Evolutionary conservation across 2,888 invertebrate species (phyloP).

Genomic region (Malacosoma neustria): DNA sequence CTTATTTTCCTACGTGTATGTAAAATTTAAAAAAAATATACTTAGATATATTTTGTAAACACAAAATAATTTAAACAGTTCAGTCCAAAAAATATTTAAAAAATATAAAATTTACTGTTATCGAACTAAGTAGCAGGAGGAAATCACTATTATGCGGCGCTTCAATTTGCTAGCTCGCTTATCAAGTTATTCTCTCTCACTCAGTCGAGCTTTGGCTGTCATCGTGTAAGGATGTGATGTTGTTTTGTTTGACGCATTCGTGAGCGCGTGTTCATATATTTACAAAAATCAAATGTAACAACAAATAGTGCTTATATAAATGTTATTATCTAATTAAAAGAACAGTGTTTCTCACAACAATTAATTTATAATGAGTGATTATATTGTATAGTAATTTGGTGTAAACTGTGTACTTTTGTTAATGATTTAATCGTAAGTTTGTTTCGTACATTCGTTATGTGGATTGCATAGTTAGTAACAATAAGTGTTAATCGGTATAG

Average conservation of each 20-base stretch:
- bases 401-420: background rate
- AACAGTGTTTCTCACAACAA: background rate
- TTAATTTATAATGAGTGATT: background rate
- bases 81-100: too few species aligned
- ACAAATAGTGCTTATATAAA: conserved; percentile 17
- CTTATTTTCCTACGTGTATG: too few species aligned
- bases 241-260: conserved; percentile 14
- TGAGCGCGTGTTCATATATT: conserved; percentile 39
- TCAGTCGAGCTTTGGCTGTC: conserved; percentile 37
- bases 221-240: conserved; percentile 13
- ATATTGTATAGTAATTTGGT: background rate
- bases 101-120: too few species aligned
- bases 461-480: conserved; percentile 40
- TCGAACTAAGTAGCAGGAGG: background rate
- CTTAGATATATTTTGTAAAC: too few species aligned
- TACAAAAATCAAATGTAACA: conserved; percentile 23
- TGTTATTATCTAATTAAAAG: conserved; percentile 11
- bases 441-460: conserved; percentile 32
- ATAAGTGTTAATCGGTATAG: conserved; percentile 43
- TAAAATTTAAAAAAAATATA: too few species aligned
- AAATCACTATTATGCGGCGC: conserved; percentile 12
- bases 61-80: too few species aligned
- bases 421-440: conserved; percentile 12
- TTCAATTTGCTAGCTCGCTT: conserved; percentile 34
- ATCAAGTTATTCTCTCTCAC: conserved; percentile 13